Evolutionary conservation across 2,113 vertebrate species (phyloP).

Genomic region (Vanacampus margaritifer): DNA sequence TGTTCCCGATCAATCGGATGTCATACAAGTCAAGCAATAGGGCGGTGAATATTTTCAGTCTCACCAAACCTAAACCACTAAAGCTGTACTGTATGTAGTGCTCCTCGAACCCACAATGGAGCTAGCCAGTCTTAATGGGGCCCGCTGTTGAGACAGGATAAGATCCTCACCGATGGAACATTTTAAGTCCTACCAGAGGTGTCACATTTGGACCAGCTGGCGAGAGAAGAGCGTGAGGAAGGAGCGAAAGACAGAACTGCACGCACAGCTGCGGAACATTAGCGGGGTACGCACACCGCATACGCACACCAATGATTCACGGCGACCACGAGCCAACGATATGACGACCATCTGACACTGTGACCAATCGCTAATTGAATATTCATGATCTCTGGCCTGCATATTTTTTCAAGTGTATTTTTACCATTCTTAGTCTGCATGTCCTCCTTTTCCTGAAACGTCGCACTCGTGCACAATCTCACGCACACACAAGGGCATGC

Average conservation of each 20-base stretch:
- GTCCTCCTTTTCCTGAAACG: background rate
- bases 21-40: background rate
- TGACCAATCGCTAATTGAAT: conserved; percentile 63
- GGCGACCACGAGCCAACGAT: conserved; percentile 34
- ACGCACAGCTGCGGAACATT: conserved; percentile 18
- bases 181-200: conserved; percentile 46
- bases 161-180: conserved; percentile 40
- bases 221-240: conserved; percentile 17
- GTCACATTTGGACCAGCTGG: conserved; percentile 42
- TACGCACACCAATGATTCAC: conserved; percentile 24
- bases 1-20: background rate
- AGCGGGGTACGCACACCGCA: conserved; percentile 2
- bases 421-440: background rate
- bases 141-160: conserved; percentile 40
- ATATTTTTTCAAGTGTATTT: conserved; percentile 2
- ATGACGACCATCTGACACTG: conserved; percentile 60
- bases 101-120: conserved; percentile 37
- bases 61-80: background rate
- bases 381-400: conserved; percentile 44
- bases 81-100: background rate
- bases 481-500: conserved; percentile 11
- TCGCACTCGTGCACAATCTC: conserved; percentile 9
- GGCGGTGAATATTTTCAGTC: background rate
- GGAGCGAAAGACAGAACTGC: conserved; percentile 7
- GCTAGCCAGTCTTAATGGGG: conserved; percentile 51